Evolutionary conservation across 1,140 invertebrate genomes (phyloP), one percentile per base, ranked within the genome.

Genomic region (Leguminivora glycinivorella): DNA sequence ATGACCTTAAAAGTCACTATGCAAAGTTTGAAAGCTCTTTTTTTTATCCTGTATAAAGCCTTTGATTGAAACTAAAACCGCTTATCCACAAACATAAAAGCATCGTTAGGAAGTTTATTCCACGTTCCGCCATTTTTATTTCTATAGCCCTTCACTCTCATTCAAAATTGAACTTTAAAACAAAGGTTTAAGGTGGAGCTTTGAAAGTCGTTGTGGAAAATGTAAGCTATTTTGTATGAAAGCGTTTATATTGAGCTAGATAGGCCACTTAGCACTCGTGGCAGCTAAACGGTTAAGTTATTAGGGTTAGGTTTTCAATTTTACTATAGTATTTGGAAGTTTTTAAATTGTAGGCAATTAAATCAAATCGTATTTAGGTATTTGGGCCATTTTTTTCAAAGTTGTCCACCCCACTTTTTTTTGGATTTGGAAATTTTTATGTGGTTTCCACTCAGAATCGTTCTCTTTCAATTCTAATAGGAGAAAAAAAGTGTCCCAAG

Each of bases 61-160:
- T 17, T 9, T 52, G 47, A 52, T 52, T 52, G 47, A 52, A 52
- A 52, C 47, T 52, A 52, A 52, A 52, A 19, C 40, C 40, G 40
- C 47, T 52, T 22, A 52, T 22, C 47, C 47, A 52, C 47, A 7
- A 52, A 52, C 47, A 52, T 52, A 52, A 52, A 52, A 52, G 47
- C 47, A 22, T 17, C 47, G 19, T 52, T 52, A 52, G 19, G 47
- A 52, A 52, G 17, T 52, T 52, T 43, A 43, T 43, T 52, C 19
- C 47, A 52, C 47, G 22, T n/a, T 43, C 40, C 6, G 22, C 6
- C 47, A 52, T 52, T 52, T 52, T 52, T 52, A 52, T 22, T 52
- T 52, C 47, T 52, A 52, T 22, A 52, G 7, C 2, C 0, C 7
- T 22, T 9, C n/a, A 7, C 7, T 5, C 19, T n/a, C 4, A 22